phyloP scores from a whole-genome alignment of 2,888 invertebrate genomes.

The Drosophila macrospina region DNA sequence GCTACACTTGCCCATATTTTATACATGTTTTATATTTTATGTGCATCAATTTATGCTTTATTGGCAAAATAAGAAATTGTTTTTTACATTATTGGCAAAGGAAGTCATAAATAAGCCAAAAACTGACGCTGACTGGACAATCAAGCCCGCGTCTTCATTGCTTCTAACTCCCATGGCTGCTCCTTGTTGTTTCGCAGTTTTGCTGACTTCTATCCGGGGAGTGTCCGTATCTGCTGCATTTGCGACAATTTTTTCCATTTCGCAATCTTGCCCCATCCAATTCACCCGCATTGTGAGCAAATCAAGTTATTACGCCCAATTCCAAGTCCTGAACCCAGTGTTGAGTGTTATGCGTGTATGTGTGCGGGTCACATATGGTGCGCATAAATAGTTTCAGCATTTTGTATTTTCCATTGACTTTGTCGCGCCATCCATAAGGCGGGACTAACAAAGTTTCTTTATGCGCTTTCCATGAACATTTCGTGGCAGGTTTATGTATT shows the following conservation, averaged over 20 bases:
- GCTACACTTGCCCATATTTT: slow-evolving; percentile 30
- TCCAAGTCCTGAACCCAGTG: slow-evolving; percentile 2
- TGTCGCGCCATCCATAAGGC: slow-evolving; percentile 49
- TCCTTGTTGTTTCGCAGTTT: slow-evolving; percentile 31
- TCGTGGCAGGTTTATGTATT: slow-evolving; percentile 83
- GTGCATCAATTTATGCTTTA: slow-evolving; percentile 72
- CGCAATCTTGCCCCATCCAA: slow-evolving; percentile 26
- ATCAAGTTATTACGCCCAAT: slow-evolving; percentile 76
- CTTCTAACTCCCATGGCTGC: slow-evolving; percentile 11
- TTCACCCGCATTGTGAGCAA: slow-evolving; percentile 73
- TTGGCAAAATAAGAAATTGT: slow-evolving; percentile 73
- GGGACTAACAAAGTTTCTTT: slow-evolving; percentile 74
- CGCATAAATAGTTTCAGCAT: slow-evolving; percentile 77
- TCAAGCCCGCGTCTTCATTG: slow-evolving; percentile 58
- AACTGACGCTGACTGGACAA: slow-evolving; percentile 74
- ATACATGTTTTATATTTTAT: slow-evolving; percentile 71
- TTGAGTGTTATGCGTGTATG: slow-evolving; percentile 22
- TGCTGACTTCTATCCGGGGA: slow-evolving; percentile 60
- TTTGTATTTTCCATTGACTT: slow-evolving; percentile 69
- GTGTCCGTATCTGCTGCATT: slow-evolving; percentile 65
- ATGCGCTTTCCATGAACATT: slow-evolving; percentile 82
- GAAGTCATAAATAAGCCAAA: slow-evolving; percentile 77
- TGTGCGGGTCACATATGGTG: slow-evolving; percentile 71
- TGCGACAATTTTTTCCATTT: slow-evolving; percentile 56
- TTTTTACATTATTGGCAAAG: slow-evolving; percentile 66